Percentiles rank a stretch among this genome's conserved stretches.
Evolutionary conservation across 2,888 invertebrate species (phyloP).

Genomic region (Saturnia pavonia): DNA sequence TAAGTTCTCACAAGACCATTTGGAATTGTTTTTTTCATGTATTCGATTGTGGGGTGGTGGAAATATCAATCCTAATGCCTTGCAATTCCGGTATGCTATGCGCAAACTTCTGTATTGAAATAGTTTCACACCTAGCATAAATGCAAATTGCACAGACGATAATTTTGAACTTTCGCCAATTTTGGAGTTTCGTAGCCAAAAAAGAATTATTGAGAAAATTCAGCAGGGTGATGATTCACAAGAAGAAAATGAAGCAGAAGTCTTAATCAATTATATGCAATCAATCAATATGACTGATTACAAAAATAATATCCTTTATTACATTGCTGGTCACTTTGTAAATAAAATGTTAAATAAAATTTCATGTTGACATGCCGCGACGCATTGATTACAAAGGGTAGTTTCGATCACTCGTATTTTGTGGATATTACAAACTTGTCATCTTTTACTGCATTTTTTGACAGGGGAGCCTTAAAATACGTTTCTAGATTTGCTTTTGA

Average conservation of each 20-base stretch:
- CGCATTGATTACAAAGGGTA: neutral
- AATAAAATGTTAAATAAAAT: neutral
- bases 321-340: neutral
- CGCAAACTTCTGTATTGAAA: neutral
- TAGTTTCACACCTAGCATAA: neutral
- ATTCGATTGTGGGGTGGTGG: too few relatives aligned
- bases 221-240: neutral
- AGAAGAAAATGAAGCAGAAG: neutral
- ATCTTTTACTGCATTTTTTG: neutral
- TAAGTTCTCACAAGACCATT: too few relatives aligned
- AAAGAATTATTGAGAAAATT: neutral
- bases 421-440: neutral
- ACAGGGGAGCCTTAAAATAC: too few relatives aligned
- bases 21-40: too few relatives aligned
- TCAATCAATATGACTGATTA: neutral
- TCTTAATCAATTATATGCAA: neutral
- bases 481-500: too few relatives aligned
- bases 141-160: neutral
- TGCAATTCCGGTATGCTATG: too few relatives aligned
- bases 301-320: neutral
- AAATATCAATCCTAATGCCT: too few relatives aligned
- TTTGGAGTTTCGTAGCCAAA: neutral
- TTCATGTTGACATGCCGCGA: too few relatives aligned
- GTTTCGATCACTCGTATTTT: neutral
- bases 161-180: neutral